phyloP scores from a whole-genome alignment of 2,113 vertebrate species.

The Suricata suricatta region DNA sequence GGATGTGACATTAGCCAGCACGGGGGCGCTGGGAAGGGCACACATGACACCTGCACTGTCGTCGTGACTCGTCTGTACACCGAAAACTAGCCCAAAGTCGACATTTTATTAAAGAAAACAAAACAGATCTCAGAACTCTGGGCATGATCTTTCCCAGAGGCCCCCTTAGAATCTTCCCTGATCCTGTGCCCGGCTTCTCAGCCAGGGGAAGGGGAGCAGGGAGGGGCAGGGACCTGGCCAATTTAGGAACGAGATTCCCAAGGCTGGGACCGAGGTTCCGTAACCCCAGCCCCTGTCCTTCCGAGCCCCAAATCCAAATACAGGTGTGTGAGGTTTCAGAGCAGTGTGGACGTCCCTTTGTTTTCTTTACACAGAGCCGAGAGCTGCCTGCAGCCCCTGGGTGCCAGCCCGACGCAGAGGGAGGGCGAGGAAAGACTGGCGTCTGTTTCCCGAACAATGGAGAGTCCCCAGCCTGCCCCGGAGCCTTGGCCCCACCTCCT shows the following conservation, averaged over 20 bases:
- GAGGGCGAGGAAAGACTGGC: background rate
- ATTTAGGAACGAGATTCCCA: background rate
- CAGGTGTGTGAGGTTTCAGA: background rate
- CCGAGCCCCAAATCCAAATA: background rate
- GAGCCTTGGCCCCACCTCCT: background rate
- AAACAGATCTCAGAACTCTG: background rate
- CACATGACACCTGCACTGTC: background rate
- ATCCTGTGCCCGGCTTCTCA: background rate
- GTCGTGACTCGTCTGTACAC: background rate
- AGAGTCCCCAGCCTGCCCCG: background rate
- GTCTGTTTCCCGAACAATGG: background rate
- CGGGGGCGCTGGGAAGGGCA: accelerated
- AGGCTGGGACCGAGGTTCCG: background rate
- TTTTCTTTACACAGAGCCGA: background rate
- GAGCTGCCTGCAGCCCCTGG: background rate
- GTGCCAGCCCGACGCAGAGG: background rate
- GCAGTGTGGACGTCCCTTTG: accelerated
- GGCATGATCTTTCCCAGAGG: background rate
- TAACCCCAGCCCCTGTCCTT: background rate
- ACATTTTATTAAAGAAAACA: background rate
- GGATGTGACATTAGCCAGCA: accelerated
- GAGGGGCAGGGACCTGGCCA: background rate
- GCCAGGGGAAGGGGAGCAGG: background rate
- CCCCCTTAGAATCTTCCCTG: background rate
- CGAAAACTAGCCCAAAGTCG: background rate